These are phyloP conservation scores for Pseudomyrmex concolor DNA, from an alignment of 1,140 invertebrate species.

Conservation along the genomic window DNA sequence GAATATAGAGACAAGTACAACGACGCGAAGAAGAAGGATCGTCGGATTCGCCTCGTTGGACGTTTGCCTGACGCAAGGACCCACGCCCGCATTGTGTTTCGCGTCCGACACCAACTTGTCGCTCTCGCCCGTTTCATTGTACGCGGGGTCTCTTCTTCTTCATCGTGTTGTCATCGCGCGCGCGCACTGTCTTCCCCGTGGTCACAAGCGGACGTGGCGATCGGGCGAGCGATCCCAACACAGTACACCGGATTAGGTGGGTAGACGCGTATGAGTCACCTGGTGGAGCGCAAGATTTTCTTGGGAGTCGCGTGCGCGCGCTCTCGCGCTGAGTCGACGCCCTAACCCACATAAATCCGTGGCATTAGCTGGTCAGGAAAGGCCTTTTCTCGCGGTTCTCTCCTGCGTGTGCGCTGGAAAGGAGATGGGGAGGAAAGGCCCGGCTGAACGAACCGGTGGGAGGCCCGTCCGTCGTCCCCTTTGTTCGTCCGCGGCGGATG, in stretches of 20 bases:
- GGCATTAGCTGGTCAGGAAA: constrained; percentile 71
- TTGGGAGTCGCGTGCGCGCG: constrained; percentile 32
- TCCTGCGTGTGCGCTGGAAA: neutral
- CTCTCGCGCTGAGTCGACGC: constrained; percentile 71
- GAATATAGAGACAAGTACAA: neutral
- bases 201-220: constrained; percentile 22
- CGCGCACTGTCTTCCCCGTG: neutral
- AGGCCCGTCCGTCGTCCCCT: constrained; percentile 63
- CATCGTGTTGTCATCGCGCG: constrained; percentile 33
- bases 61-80: constrained; percentile 68
- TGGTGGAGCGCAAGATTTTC: constrained; percentile 72
- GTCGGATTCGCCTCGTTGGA: constrained; percentile 69
- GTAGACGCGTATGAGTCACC: constrained; percentile 76
- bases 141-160: constrained; percentile 56
- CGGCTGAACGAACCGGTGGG: constrained; percentile 46
- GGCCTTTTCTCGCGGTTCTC: constrained; percentile 66
- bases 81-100: constrained; percentile 76
- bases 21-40: neutral
- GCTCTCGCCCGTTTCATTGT: constrained; percentile 72
- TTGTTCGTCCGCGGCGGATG: constrained; percentile 70
- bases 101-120: constrained; percentile 71
- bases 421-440: neutral
- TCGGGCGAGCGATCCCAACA: constrained; percentile 36
- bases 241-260: constrained; percentile 74
- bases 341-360: constrained; percentile 77